Conservation (phyloP, 2,888 invertebrate species). For the Limulus polyphemus region DNA sequence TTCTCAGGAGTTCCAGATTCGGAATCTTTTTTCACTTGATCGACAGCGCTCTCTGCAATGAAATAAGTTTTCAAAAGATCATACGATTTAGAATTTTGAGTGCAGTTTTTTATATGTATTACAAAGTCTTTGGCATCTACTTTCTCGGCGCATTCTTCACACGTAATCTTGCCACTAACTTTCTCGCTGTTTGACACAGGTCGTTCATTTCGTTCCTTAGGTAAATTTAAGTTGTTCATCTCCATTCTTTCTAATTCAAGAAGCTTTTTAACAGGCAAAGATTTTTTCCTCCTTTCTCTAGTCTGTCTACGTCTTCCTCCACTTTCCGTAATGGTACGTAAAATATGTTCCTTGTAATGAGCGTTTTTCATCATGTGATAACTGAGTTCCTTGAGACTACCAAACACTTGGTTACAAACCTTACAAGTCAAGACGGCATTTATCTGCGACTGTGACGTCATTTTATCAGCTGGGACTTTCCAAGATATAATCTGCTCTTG, state of each 20-base stretch:
- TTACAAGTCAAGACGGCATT: conserved; percentile 92
- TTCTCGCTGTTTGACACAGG: neutral
- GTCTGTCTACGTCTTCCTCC: conserved; percentile 68
- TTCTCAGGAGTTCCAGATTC: neutral
- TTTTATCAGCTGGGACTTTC: conserved; percentile 76
- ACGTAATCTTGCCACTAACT: conserved; percentile 50
- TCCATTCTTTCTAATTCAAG: conserved; percentile 56
- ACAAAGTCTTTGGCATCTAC: conserved; percentile 85
- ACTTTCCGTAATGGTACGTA: conserved; percentile 59
- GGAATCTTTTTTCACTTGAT: conserved; percentile 9
- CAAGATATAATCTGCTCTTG: conserved; percentile 93
- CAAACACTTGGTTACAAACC: conserved; percentile 91
- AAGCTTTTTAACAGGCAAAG: conserved; percentile 75
- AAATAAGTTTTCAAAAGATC: neutral
- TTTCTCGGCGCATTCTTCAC: conserved; percentile 90
- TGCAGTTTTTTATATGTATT: conserved; percentile 80
- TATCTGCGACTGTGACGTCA: conserved; percentile 51
- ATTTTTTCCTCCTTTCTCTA: conserved; percentile 80
- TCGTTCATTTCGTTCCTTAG: conserved; percentile 8
- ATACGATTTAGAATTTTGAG: conserved; percentile 1
- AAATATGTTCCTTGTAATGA: conserved; percentile 90
- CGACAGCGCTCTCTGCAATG: neutral
- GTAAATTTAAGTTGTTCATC: conserved; percentile 13
- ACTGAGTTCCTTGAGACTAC: conserved; percentile 84
- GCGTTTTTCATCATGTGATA: conserved; percentile 96